Evolutionary conservation across 2,888 invertebrate genomes (phyloP).

Genomic region (Diplazon laetatorius): DNA sequence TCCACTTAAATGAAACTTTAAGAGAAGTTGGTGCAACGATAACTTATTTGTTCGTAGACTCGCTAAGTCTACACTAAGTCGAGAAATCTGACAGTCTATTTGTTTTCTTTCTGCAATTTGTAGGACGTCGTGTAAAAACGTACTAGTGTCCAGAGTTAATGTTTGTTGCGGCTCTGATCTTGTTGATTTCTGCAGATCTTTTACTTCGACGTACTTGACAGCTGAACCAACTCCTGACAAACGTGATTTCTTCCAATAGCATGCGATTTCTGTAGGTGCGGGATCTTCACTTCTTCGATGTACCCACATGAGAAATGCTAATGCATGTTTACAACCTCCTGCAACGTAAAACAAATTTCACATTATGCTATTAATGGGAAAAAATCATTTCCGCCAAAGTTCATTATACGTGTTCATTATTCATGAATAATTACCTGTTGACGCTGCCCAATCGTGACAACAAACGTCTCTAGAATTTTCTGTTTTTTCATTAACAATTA

Average conservation of each 20-base stretch:
- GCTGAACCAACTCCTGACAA: constrained; percentile 58
- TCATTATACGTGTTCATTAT: too few relatives aligned
- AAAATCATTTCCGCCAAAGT: too few relatives aligned
- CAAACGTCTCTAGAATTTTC: constrained; percentile 12
- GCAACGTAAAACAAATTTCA: not conserved
- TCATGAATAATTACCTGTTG: constrained; percentile 38
- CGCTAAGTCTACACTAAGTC: too few relatives aligned
- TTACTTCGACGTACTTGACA: constrained; percentile 59
- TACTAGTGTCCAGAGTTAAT: constrained; percentile 33
- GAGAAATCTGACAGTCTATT: constrained; percentile 41
- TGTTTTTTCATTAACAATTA: constrained; percentile 41
- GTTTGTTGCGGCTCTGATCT: not conserved
- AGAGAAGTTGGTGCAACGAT: not conserved
- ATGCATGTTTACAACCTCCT: constrained; percentile 60
- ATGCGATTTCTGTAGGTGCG: constrained; percentile 58
- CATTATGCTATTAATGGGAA: too few relatives aligned
- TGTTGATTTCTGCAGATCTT: constrained; percentile 30
- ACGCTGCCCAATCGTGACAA: constrained; percentile 52
- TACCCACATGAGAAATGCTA: constrained; percentile 59
- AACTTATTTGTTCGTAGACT: too few relatives aligned
- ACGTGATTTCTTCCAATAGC: constrained; percentile 66
- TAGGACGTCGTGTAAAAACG: constrained; percentile 50
- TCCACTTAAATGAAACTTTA: constrained; percentile 1
- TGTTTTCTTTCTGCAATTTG: constrained; percentile 38
- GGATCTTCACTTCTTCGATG: constrained; percentile 61